Conservation (phyloP, 1,140 invertebrate species). For the Hestina assimilis region DNA sequence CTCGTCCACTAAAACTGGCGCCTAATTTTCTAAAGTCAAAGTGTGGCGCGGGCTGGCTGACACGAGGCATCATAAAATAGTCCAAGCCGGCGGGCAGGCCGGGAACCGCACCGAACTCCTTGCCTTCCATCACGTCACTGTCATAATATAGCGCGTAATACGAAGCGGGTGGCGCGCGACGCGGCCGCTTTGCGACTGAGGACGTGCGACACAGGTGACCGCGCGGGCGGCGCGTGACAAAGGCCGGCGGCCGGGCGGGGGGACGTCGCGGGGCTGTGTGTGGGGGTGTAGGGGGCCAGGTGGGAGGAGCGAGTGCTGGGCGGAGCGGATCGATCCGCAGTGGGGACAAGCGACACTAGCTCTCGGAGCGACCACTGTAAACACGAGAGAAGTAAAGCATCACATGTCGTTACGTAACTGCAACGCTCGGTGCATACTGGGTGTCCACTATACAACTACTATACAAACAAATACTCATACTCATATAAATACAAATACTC, state of each 20-base stretch:
- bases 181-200: constrained; percentile 75
- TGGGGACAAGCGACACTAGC: constrained; percentile 72
- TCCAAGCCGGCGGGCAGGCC: constrained; percentile 70
- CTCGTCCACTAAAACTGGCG: constrained; percentile 72
- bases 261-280: constrained; percentile 36
- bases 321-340: constrained; percentile 74
- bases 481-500: no score
- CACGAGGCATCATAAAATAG: constrained; percentile 76
- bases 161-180: constrained; percentile 69
- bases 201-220: constrained; percentile 77
- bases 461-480: no score
- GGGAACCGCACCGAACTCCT: constrained; percentile 68
- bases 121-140: constrained; percentile 71
- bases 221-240: constrained; percentile 69
- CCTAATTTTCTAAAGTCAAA: constrained; percentile 78
- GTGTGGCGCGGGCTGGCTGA: constrained; percentile 63
- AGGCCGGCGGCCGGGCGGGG: constrained; percentile 46
- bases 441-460: no score
- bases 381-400: constrained; percentile 54
- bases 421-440: constrained; percentile 9
- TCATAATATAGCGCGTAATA: constrained; percentile 55
- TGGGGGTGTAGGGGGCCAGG: constrained; percentile 35
- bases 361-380: constrained; percentile 58
- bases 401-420: constrained; percentile 64
- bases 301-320: constrained; percentile 71